Percentiles rank a stretch among this genome's conserved stretches.
Evolutionary conservation across 2,888 invertebrate genomes (phyloP).

Genomic region (Bhutanitis thaidina): DNA sequence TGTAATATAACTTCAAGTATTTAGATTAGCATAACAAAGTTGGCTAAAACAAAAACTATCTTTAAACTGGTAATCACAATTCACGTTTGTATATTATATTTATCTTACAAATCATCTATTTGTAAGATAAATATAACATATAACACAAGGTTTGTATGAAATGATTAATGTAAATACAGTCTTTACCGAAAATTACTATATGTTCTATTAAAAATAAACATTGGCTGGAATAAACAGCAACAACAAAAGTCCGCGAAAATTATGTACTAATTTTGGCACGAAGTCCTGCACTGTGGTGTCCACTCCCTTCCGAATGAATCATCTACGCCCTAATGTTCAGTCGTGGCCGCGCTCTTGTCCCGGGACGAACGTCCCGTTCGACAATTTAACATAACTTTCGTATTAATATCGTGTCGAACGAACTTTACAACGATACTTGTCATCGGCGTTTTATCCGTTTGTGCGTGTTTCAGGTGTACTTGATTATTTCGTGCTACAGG

Average conservation of each 20-base stretch:
- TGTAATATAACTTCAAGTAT: too few relatives aligned
- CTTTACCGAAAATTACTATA: too few relatives aligned
- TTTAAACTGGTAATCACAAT: too few relatives aligned
- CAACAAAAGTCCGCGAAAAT: not conserved
- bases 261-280: slow-evolving; percentile 4
- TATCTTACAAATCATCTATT: too few relatives aligned
- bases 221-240: not conserved
- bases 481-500: not conserved
- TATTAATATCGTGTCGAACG: slow-evolving; percentile 16
- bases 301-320: slow-evolving; percentile 26
- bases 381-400: slow-evolving; percentile 17
- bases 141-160: too few relatives aligned
- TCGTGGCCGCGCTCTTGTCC: slow-evolving; percentile 26
- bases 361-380: slow-evolving; percentile 25
- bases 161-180: too few relatives aligned
- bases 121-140: too few relatives aligned
- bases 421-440: slow-evolving; percentile 5
- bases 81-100: too few relatives aligned
- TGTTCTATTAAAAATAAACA: too few relatives aligned
- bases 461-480: not conserved
- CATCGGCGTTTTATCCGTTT: not conserved
- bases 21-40: too few relatives aligned
- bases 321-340: slow-evolving; percentile 28
- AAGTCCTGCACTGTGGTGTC: slow-evolving; percentile 6
- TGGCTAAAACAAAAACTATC: too few relatives aligned